These are phyloP conservation scores for Aporophyla lueneburgensis DNA, from an alignment of 2,888 invertebrate species.

Conservation along the genomic window DNA sequence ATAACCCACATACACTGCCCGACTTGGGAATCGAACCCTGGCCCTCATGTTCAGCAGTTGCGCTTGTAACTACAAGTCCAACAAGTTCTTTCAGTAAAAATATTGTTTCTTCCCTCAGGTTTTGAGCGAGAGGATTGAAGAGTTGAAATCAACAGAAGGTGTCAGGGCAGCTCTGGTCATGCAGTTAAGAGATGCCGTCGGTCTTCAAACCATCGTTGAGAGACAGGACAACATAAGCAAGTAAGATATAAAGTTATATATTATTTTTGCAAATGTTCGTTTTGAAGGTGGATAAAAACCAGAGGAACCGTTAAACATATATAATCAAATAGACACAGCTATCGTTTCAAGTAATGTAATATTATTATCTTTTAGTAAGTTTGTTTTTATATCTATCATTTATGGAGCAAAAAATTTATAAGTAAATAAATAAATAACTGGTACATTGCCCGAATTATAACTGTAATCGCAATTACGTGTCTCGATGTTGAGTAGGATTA, in stretches of 20 bases:
- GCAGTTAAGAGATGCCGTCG: constrained; percentile 96
- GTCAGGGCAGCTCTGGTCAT: constrained; percentile 96
- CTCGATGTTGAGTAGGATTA: background rate
- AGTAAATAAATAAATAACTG: constrained; percentile 28
- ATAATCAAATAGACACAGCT: constrained; percentile 26
- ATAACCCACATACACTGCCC: too few species aligned
- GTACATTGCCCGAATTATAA: constrained; percentile 40
- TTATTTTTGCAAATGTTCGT: background rate
- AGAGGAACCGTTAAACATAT: constrained; percentile 29
- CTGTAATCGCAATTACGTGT: constrained; percentile 40
- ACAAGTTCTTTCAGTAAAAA: background rate
- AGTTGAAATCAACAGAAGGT: constrained; percentile 94
- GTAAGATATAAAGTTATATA: constrained; percentile 85
- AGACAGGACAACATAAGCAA: constrained; percentile 94
- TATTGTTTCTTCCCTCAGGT: constrained; percentile 70
- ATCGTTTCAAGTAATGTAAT: constrained; percentile 16
- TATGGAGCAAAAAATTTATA: constrained; percentile 24
- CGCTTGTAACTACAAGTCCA: background rate
- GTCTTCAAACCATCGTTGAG: constrained; percentile 93
- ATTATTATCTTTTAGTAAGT: constrained; percentile 7
- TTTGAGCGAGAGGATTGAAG: constrained; percentile 92
- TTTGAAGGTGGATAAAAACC: background rate
- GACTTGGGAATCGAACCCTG: too few species aligned
- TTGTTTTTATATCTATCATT: constrained; percentile 17
- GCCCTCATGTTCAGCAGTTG: too few species aligned